These are phyloP conservation scores for Dascyllus trimaculatus DNA, from an alignment of 2,113 vertebrate species.

Conservation along the genomic window DNA sequence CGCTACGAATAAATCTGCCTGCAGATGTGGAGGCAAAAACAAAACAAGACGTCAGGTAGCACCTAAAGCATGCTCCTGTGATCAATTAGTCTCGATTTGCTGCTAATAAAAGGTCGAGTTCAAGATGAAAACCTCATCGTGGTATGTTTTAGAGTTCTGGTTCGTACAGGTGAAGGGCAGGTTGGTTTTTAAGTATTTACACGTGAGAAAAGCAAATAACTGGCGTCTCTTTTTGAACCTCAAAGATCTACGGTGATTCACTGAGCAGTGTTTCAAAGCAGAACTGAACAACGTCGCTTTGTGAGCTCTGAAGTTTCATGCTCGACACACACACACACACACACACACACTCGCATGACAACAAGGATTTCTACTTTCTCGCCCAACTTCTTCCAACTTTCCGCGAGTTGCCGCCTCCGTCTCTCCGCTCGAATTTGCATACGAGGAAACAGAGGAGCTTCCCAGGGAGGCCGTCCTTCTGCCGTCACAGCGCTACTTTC, in stretches of 20 bases:
- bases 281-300: constrained; percentile 25
- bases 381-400: constrained; percentile 68
- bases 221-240: too few species aligned
- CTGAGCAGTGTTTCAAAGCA: not conserved
- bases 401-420: constrained; percentile 42
- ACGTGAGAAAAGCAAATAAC: too few species aligned
- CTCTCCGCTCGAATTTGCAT: constrained; percentile 56
- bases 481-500: constrained; percentile 72
- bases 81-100: too few species aligned
- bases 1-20: too few species aligned
- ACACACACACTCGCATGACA: constrained; percentile 11
- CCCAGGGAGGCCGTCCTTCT: constrained; percentile 76
- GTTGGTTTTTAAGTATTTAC: too few species aligned
- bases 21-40: too few species aligned
- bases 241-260: not conserved
- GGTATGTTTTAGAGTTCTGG: too few species aligned
- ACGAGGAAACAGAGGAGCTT: constrained; percentile 66
- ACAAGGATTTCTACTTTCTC: constrained; percentile 39
- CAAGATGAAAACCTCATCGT: too few species aligned
- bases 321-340: not conserved
- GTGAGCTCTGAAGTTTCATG: not conserved
- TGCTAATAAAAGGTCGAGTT: too few species aligned
- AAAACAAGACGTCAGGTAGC: too few species aligned
- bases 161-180: too few species aligned
- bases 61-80: too few species aligned